A percentile compares a stretch with the other conserved stretches of the same genome.
Evolutionary conservation across 2,888 invertebrate species (phyloP).

Genomic region (Orthonychiurus folsomi): DNA sequence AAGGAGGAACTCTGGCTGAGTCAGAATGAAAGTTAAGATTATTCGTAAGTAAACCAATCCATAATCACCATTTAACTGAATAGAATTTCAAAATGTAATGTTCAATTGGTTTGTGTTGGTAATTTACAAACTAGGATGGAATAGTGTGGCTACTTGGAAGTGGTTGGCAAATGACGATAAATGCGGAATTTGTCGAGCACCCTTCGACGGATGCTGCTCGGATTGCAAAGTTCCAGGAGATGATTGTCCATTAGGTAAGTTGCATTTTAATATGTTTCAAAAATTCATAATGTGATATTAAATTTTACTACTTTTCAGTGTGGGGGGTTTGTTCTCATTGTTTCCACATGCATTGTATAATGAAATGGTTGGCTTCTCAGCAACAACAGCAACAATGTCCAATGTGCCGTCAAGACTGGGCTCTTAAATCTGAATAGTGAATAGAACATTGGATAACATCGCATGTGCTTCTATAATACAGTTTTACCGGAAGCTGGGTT

Average conservation of each 20-base stretch:
- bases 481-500: too few species aligned
- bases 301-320: too few species aligned
- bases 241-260: constrained; percentile 79
- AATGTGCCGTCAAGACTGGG: constrained; percentile 98
- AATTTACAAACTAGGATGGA: constrained; percentile 75
- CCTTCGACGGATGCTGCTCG: constrained; percentile 96
- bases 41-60: neutral
- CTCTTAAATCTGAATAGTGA: constrained; percentile 73
- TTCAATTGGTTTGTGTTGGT: too few species aligned
- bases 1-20: too few species aligned
- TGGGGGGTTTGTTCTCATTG: constrained; percentile 99
- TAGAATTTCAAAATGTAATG: too few species aligned
- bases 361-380: constrained; percentile 96
- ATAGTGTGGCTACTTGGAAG: constrained; percentile 93
- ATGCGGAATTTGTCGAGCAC: constrained; percentile 97
- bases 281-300: too few species aligned
- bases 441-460: too few species aligned
- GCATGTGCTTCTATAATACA: too few species aligned
- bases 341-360: constrained; percentile 99
- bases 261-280: too few species aligned
- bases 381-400: constrained; percentile 60
- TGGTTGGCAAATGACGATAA: constrained; percentile 99
- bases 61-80: too few species aligned
- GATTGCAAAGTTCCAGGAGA: constrained; percentile 96
- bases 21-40: neutral